Conservation (phyloP, 1,140 invertebrate species). For the Drosophila chauvacae region DNA sequence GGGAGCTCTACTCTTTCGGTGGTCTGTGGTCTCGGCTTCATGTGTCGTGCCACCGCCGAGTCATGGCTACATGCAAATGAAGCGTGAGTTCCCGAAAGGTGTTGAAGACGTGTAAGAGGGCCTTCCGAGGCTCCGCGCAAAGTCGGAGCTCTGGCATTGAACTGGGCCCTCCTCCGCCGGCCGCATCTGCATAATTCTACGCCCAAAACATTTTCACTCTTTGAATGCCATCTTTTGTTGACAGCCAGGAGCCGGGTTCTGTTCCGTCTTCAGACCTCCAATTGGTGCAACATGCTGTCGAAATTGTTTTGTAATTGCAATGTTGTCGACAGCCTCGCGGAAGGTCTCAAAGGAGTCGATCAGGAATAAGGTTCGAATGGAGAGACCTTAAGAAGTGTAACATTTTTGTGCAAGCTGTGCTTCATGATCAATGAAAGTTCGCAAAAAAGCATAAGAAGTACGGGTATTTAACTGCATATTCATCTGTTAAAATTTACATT, state of each 20-base stretch:
- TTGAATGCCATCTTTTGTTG: conserved; percentile 62
- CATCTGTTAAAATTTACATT: background rate
- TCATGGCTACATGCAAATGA: conserved; percentile 80
- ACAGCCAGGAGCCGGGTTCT: conserved; percentile 48
- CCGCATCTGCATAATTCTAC: conserved; percentile 77
- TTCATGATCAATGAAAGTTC: background rate
- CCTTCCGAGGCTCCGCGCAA: conserved; percentile 11
- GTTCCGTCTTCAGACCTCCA: conserved; percentile 57
- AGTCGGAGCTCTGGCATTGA: conserved; percentile 56
- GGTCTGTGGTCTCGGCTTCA: conserved; percentile 43
- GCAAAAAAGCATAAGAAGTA: background rate
- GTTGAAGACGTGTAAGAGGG: conserved; percentile 56
- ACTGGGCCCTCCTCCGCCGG: conserved; percentile 15
- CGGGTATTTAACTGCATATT: background rate
- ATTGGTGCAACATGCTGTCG: conserved; percentile 76
- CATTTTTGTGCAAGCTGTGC: background rate
- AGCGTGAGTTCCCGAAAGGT: conserved; percentile 77
- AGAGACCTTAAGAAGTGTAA: background rate
- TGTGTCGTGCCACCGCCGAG: conserved; percentile 45
- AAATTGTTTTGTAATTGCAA: conserved; percentile 82
- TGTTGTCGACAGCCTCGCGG: conserved; percentile 66
- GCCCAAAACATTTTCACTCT: conserved; percentile 67
- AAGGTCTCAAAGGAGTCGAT: conserved; percentile 18
- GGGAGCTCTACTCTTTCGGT: conserved; percentile 26
- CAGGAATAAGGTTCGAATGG: background rate